Evolutionary conservation across 2,113 vertebrate species (phyloP).

Genomic region (Paralichthys olivaceus): DNA sequence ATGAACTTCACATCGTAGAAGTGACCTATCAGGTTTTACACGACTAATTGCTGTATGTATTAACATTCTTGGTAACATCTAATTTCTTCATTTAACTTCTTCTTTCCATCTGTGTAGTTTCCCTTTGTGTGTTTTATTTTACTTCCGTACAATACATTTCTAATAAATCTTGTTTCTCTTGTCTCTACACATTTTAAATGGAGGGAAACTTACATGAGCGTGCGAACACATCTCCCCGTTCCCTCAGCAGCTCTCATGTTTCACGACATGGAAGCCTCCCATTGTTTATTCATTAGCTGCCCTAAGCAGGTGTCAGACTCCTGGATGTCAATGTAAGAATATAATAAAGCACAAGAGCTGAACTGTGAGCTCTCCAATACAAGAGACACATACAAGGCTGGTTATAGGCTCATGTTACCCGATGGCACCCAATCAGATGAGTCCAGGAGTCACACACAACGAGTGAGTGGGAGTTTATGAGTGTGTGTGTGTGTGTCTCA

Average conservation of each 20-base stretch:
- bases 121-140: not conserved
- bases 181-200: not conserved
- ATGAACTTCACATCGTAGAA: too few relatives aligned
- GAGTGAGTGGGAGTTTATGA: not conserved
- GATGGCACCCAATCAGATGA: constrained; percentile 2
- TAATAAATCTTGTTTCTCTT: too few relatives aligned
- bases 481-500: not conserved
- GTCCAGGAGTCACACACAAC: not conserved
- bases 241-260: constrained; percentile 47
- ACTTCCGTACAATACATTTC: not conserved
- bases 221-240: not conserved
- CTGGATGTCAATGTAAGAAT: not conserved
- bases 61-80: not conserved
- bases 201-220: not conserved
- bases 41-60: not conserved
- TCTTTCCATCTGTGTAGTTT: not conserved
- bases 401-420: constrained; percentile 30
- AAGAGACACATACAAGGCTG: not conserved
- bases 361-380: not conserved
- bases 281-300: constrained; percentile 69
- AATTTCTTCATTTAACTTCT: not conserved
- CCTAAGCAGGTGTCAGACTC: constrained; percentile 44
- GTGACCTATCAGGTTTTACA: not conserved
- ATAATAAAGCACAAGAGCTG: not conserved
- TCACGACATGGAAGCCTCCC: constrained; percentile 27